Evolutionary conservation across 23 tunicate species (phyloP), one percentile per base, ranked within the genome.

Genomic region (Diplosoma virens): DNA sequence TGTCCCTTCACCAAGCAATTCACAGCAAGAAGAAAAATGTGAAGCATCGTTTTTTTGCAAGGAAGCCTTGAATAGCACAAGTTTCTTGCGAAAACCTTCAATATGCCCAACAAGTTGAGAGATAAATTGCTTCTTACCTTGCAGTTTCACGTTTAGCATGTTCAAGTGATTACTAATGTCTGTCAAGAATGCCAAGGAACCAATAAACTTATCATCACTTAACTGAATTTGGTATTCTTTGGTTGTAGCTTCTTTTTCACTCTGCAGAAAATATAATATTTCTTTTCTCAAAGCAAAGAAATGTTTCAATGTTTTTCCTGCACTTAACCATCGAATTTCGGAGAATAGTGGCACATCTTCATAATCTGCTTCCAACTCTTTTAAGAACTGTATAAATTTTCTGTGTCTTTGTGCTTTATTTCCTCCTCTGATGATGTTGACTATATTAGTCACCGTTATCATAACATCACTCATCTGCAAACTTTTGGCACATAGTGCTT

Each of bases 101-200:
- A 41, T 41, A 41, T 41, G 50, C 14, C 50, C 14, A 41, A 41
- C 50, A 41, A 41, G 50, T 56, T 56, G 64, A 56, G 64, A 21
- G 64, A 56, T n/a, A 56, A 11, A 11, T 56, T 56, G 64, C 20
- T 56, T 56, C 22, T 21, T 56, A 63, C 35, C 35, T 63, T 63
- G 35, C 35, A 7, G 33, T 30, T 63, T 25, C 33, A 30, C n/a
- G n/a, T n/a, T n/a, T n/a, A n/a, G n/a, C n/a, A n/a, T 4, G 35
- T 63, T 63, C 36, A 30, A 27, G 70, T 63, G 70, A 63, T 63
- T 63, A n/a, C 37, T 63, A 30, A 63, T 63, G 55, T 74, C 36
- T n/a, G 79, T 53, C 79, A 74, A 74, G 79, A 74, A 53, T 54
- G 79, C 79, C 67, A 52, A 74, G 17, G 67, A 50, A 74, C 79